Evolutionary conservation across 2,113 vertebrate genomes (phyloP), one percentile per base, ranked within the genome.

Genomic region (Semnornis frantzii): DNA sequence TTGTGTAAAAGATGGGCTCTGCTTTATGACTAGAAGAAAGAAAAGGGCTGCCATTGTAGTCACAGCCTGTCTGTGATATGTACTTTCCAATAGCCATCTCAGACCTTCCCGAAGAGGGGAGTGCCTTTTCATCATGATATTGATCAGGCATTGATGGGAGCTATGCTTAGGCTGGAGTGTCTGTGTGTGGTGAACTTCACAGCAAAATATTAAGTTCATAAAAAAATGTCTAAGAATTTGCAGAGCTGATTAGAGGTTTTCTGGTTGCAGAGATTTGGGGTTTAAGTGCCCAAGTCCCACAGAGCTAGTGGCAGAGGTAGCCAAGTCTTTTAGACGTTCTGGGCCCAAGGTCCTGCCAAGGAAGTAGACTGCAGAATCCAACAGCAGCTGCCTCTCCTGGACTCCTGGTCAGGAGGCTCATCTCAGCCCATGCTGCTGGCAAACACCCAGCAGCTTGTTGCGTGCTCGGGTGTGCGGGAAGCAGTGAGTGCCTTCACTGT

Each of bases 401-500:
- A 11, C 3, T 14, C 5, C 3, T 14, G 0, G 59, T 27, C 46
- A 5, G 19, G 9, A 65, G 23, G 30, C 48, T 10, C 16, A 1
- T 6, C 24, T n/a, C 6, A 16, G 31, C 31, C 42, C 3, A 0
- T 3, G 24, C 28, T 13, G 4, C 39, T 33, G 0, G 0, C 59
- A 8, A 4, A 0, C 19, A 6, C 7, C 20, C 33, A 4, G 39
- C 76, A 46, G 66, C 79, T 14, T 64, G 55, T 75, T 31, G 74
- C 78, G 0, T 1, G 0, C 44, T 6, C 21, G 1, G 75, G 31
- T 10, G 74, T 4, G 33, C 3, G 1, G 71, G 73, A 1, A 39
- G 34, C 66, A 0, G 0, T 2, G 34, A 0, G 4, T 4, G 54
- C 42, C 78, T 62, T 15, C 12, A 1, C 50, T 0, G 3, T 19